Conservation (phyloP, 2,797 vertebrate genomes). For the Chiroxiphia lanceolata region DNA sequence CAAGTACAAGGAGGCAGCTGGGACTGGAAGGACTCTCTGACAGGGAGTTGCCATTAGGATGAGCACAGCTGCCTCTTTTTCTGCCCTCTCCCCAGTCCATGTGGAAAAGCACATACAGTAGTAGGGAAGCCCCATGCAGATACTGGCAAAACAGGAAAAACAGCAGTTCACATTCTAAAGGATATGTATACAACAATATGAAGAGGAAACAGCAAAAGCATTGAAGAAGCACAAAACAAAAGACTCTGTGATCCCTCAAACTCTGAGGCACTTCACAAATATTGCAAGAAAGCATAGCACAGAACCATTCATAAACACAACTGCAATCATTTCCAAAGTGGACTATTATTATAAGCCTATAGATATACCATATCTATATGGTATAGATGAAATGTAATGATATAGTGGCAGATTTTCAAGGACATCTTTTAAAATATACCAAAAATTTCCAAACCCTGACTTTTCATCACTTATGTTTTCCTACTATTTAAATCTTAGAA, state of each 20-base stretch:
- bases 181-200: neutral
- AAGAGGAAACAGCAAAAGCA: neutral
- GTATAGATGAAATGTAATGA: neutral
- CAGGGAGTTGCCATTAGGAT: neutral
- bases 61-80: neutral
- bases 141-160: neutral
- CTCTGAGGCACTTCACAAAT: neutral
- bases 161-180: neutral
- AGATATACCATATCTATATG: neutral
- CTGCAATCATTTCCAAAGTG: neutral
- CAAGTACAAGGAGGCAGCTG: neutral
- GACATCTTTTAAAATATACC: neutral
- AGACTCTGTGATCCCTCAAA: neutral
- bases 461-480: neutral
- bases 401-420: neutral
- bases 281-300: neutral
- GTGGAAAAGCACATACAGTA: neutral
- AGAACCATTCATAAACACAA: neutral
- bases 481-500: neutral
- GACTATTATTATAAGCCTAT: neutral
- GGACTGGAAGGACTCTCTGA: neutral
- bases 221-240: neutral
- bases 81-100: neutral
- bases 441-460: neutral
- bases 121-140: neutral